Evolutionary conservation across 2,797 vertebrate genomes (phyloP).

Genomic region (Halcyon chelicuti): DNA sequence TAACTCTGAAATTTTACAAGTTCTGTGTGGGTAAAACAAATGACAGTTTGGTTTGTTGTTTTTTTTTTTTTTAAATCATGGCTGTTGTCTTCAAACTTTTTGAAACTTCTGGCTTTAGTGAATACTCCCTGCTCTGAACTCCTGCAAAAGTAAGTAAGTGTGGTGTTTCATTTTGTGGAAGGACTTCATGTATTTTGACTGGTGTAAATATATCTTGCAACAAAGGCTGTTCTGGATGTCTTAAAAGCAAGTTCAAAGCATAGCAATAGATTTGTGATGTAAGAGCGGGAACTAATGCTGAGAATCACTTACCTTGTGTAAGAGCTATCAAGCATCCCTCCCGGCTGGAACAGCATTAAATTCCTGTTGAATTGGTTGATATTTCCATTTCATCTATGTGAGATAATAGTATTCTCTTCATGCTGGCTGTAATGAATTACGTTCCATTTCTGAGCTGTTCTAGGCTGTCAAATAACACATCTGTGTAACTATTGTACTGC

Average conservation of each 20-base stretch:
- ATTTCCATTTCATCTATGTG: neutral
- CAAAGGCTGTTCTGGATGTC: neutral
- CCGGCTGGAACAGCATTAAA: neutral
- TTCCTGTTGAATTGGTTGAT: neutral
- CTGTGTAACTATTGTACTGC: neutral
- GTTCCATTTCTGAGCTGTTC: neutral
- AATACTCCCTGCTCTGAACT: neutral
- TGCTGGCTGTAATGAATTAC: neutral
- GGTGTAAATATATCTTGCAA: neutral
- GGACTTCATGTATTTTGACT: neutral
- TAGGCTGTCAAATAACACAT: neutral
- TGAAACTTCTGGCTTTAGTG: neutral
- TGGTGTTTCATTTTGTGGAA: neutral
- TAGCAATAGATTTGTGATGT: neutral
- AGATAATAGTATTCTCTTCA: neutral
- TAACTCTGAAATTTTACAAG: neutral
- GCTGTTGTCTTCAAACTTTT: neutral
- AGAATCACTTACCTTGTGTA: neutral
- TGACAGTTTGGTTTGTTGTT: neutral
- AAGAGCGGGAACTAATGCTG: neutral
- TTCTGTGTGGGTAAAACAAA: neutral
- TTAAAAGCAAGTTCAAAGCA: accelerated
- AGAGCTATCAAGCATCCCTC: neutral
- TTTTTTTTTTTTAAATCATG: neutral
- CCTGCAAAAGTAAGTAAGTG: neutral